A percentile compares a stretch with the other conserved stretches of the same genome.
phyloP scores from a whole-genome alignment of 2,888 invertebrate genomes.

The Xanthia togata region DNA sequence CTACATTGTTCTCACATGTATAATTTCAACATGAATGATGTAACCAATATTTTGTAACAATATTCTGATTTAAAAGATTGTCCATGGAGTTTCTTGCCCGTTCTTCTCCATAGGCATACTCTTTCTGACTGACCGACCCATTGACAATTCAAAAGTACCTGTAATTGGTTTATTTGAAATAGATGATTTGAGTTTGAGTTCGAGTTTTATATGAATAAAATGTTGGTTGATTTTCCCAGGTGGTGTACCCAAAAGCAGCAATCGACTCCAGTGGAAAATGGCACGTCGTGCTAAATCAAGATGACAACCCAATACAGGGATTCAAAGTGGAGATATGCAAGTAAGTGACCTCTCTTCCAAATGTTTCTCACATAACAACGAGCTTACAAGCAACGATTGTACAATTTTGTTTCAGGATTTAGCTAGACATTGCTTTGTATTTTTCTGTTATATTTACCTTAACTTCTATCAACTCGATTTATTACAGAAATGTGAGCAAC shows the following conservation, averaged over 20 bases:
- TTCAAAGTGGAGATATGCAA: constrained; percentile 93
- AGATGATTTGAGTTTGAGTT: too few species aligned
- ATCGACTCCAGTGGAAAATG: constrained; percentile 91
- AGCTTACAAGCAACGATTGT: not conserved
- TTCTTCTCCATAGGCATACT: too few species aligned
- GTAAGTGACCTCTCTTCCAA: constrained; percentile 86
- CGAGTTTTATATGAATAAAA: not conserved
- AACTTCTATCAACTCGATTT: constrained; percentile 37
- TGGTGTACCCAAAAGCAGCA: constrained; percentile 92
- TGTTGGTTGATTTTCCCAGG: constrained; percentile 69
- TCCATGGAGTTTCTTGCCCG: too few species aligned
- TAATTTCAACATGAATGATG: too few species aligned
- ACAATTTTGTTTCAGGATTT: not conserved
- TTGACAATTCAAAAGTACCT: too few species aligned
- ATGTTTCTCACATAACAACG: not conserved
- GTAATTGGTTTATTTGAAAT: too few species aligned
- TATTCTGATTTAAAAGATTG: too few species aligned
- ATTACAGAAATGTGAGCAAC: constrained; percentile 38
- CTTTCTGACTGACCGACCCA: too few species aligned
- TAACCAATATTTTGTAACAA: too few species aligned
- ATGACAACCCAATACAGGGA: constrained; percentile 91
- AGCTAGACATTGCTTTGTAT: constrained; percentile 2
- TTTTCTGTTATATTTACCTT: constrained; percentile 17
- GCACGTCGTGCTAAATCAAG: constrained; percentile 93
- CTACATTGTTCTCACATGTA: too few species aligned